A percentile compares a stretch with the other conserved stretches of the same genome.
Evolutionary conservation across 2,888 invertebrate species (phyloP).

Genomic region (Hymenopus coronatus): DNA sequence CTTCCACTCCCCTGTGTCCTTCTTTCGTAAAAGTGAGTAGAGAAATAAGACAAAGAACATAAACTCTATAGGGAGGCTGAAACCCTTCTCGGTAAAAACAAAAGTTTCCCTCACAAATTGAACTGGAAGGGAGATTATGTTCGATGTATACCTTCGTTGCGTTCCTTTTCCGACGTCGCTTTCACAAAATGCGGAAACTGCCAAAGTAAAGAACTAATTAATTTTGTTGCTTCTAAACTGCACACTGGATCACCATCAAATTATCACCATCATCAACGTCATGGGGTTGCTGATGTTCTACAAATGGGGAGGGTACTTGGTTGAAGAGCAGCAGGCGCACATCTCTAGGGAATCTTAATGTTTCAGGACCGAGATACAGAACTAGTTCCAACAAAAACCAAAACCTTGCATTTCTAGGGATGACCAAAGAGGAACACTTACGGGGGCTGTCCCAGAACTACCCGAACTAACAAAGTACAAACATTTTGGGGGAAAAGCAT

Average conservation of each 20-base stretch:
- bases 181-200: constrained; percentile 1
- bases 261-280: constrained; percentile 6
- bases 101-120: neutral
- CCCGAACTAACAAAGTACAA: too few relatives aligned
- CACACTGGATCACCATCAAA: constrained; percentile 10
- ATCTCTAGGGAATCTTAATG: neutral
- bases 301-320: neutral
- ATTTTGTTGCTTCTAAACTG: constrained; percentile 22
- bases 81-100: neutral
- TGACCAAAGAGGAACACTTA: neutral
- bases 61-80: neutral
- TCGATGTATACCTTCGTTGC: neutral
- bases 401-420: neutral
- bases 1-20: neutral
- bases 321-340: neutral
- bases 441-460: too few relatives aligned
- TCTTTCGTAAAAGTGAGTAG: neutral
- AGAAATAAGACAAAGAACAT: neutral
- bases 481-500: too few relatives aligned
- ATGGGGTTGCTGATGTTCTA: neutral
- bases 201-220: constrained; percentile 19
- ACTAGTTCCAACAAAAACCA: neutral
- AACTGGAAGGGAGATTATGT: neutral
- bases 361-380: neutral
- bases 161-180: neutral